These are phyloP conservation scores for Ceraclea dissimilis DNA, from an alignment of 2,888 invertebrate genomes.

Conservation along the genomic window DNA sequence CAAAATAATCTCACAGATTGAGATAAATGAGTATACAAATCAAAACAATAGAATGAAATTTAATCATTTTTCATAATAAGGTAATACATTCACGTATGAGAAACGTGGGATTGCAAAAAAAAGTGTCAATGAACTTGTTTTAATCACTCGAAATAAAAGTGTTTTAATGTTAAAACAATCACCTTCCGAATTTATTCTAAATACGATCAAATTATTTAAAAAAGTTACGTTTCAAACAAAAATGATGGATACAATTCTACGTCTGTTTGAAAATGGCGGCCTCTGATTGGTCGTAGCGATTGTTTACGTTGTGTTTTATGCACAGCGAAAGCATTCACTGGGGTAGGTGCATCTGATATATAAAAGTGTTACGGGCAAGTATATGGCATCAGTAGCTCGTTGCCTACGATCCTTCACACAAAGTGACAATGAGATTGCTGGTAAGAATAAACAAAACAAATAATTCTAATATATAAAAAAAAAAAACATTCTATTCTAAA, in stretches of 20 bases:
- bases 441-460: constrained; percentile 15
- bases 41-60: too few species aligned
- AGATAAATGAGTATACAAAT: too few species aligned
- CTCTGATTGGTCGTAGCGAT: not conserved
- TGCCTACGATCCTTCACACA: constrained; percentile 24
- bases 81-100: too few species aligned
- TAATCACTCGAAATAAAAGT: too few species aligned
- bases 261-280: not conserved
- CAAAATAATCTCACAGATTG: too few species aligned
- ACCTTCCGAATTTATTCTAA: too few species aligned
- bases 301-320: not conserved
- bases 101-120: too few species aligned
- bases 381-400: constrained; percentile 25
- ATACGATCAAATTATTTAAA: too few species aligned
- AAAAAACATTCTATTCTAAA: not conserved
- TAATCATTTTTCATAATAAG: too few species aligned
- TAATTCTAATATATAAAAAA: not conserved
- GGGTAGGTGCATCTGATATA: constrained; percentile 21
- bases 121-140: too few species aligned
- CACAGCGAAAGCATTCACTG: constrained; percentile 15
- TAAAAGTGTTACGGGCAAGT: constrained; percentile 7
- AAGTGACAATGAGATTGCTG: constrained; percentile 26
- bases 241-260: not conserved
- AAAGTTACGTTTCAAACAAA: too few species aligned
- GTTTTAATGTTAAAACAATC: too few species aligned